Percentiles rank a stretch among this genome's conserved stretches.
phyloP scores from a whole-genome alignment of 2,888 invertebrate genomes.

The Anodontia alba region DNA sequence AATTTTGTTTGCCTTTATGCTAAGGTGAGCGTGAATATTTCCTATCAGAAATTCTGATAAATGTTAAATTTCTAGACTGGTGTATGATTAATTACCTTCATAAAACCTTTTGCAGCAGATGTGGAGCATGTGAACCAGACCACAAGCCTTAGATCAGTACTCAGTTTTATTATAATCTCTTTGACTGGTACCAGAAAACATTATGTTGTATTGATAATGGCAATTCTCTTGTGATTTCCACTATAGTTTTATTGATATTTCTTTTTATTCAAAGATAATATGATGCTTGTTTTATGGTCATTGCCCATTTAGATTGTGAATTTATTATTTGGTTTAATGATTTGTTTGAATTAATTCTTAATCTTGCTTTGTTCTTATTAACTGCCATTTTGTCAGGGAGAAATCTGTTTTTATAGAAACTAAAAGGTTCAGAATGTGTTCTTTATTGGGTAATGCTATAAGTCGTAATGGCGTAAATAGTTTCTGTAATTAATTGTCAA shows the following conservation, averaged over 20 bases:
- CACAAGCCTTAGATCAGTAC: slow-evolving; percentile 35
- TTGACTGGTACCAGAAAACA: slow-evolving; percentile 37
- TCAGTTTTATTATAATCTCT: slow-evolving; percentile 32
- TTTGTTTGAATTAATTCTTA: slow-evolving; percentile 2
- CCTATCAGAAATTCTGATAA: slow-evolving; percentile 54
- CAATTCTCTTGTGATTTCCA: not conserved
- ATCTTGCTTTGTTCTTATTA: not conserved
- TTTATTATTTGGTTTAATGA: slow-evolving; percentile 6
- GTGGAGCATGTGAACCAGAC: slow-evolving; percentile 44
- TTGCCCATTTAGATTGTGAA: not conserved
- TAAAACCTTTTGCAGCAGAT: slow-evolving; percentile 42
- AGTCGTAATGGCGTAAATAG: not conserved
- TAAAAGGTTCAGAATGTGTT: slow-evolving; percentile 3
- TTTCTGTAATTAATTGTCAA: not conserved
- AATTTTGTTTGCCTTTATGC: slow-evolving; percentile 61
- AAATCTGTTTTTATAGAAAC: slow-evolving; percentile 7
- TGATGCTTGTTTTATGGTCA: slow-evolving; percentile 5
- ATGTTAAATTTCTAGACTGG: slow-evolving; percentile 37
- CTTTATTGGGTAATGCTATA: slow-evolving; percentile 3
- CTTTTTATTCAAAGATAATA: slow-evolving; percentile 10
- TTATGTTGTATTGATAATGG: slow-evolving; percentile 19
- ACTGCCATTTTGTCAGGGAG: not conserved
- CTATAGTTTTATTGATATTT: not conserved
- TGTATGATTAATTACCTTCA: slow-evolving; percentile 40
- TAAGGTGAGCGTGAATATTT: slow-evolving; percentile 60